Conservation (phyloP, 2,888 invertebrate species). For the Ormyrus labotus region DNA sequence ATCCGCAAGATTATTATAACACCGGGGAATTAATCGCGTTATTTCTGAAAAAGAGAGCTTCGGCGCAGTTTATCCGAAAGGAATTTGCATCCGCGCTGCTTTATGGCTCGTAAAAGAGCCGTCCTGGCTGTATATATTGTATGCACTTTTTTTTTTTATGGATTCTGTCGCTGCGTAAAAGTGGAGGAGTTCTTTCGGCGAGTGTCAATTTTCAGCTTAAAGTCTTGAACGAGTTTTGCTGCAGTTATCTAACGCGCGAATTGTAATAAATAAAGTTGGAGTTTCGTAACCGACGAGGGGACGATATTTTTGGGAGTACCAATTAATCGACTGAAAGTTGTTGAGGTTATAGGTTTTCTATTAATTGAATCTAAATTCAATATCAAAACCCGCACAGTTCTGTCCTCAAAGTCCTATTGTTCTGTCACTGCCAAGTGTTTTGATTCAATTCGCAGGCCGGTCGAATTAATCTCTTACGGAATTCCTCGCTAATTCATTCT, state of each 20-base stretch:
- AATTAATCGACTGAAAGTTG: too few species aligned
- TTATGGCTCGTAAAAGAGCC: constrained; percentile 33
- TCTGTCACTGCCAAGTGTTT: too few species aligned
- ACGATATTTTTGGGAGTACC: too few species aligned
- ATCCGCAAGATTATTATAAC: too few species aligned
- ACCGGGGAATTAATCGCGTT: not conserved
- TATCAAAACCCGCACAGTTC: not conserved
- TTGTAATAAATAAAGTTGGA: too few species aligned
- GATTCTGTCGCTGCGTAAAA: not conserved
- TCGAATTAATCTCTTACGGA: too few species aligned
- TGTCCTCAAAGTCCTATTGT: not conserved
- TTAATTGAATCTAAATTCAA: not conserved
- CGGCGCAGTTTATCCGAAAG: constrained; percentile 2
- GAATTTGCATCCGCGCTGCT: constrained; percentile 31
- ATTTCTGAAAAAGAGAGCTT: not conserved
- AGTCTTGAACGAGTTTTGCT: too few species aligned
- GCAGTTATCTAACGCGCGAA: too few species aligned
- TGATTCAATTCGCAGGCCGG: too few species aligned
- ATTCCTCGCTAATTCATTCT: too few species aligned
- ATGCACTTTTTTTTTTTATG: constrained; percentile 8
- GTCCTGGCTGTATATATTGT: constrained; percentile 1
- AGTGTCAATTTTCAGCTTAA: not conserved
- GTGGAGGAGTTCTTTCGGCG: not conserved
- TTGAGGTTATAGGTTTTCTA: not conserved
- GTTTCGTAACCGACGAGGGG: too few species aligned